phyloP scores from a whole-genome alignment of 2,113 vertebrate species.

The Urocolius indicus region DNA sequence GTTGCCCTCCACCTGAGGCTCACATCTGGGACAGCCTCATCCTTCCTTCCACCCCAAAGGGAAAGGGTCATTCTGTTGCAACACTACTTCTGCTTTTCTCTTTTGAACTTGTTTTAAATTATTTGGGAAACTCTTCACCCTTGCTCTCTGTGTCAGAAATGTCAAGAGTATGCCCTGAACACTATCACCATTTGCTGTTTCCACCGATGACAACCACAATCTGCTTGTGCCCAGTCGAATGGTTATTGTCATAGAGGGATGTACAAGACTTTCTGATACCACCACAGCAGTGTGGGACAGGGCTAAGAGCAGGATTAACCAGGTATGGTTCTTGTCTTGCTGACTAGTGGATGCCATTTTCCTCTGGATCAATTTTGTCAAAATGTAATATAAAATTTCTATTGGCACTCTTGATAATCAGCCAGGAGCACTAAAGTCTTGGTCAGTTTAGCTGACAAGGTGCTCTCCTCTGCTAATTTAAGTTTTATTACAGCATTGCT shows the following conservation, averaged over 20 bases:
- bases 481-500: not conserved
- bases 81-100: not conserved
- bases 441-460: not conserved
- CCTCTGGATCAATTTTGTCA: not conserved
- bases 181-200: too few species aligned
- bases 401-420: not conserved
- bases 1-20: not conserved
- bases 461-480: too few species aligned
- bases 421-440: not conserved
- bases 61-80: not conserved
- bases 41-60: too few species aligned
- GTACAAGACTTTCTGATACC: not conserved
- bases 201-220: not conserved
- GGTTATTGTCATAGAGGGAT: not conserved
- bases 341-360: not conserved
- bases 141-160: not conserved
- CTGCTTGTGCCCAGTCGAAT: not conserved
- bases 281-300: not conserved
- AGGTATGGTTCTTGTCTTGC: not conserved
- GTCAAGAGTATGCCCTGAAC: too few species aligned
- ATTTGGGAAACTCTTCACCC: too few species aligned
- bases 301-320: too few species aligned
- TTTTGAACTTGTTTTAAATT: not conserved
- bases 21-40: not conserved
- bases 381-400: not conserved